Evolutionary conservation across 2,113 vertebrate species (phyloP).

Genomic region (Tachysurus vachellii): DNA sequence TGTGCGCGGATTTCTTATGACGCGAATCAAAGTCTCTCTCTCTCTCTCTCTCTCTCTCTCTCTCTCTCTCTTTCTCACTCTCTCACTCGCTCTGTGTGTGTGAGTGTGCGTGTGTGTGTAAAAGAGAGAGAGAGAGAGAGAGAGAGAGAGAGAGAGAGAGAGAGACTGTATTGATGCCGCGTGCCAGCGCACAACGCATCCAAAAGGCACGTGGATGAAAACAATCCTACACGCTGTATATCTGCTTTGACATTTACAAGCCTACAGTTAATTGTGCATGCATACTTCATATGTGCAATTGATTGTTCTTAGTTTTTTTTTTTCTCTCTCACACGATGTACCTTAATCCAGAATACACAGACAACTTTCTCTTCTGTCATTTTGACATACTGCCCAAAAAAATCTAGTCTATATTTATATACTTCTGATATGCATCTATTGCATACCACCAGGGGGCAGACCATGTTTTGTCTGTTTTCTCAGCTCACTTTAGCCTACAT

Average conservation of each 20-base stretch:
- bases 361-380: neutral
- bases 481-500: neutral
- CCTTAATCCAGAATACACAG: neutral
- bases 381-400: neutral
- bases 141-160: neutral
- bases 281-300: neutral
- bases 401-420: neutral
- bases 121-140: neutral
- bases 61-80: neutral
- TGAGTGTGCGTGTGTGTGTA: too few species aligned
- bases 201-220: neutral
- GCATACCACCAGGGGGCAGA: conserved; percentile 12
- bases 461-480: neutral
- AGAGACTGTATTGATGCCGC: neutral
- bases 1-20: neutral
- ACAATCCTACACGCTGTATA: neutral
- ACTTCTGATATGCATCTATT: neutral
- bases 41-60: conserved; percentile 23
- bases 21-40: conserved; percentile 6
- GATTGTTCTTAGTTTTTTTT: neutral
- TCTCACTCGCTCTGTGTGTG: neutral
- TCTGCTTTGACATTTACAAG: neutral
- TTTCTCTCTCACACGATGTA: neutral
- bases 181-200: conserved; percentile 1
- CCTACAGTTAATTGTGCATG: neutral